Evolutionary conservation across 1,140 invertebrate genomes (phyloP), one percentile per base, ranked within the genome.

Genomic region (Drosophila funebris): DNA sequence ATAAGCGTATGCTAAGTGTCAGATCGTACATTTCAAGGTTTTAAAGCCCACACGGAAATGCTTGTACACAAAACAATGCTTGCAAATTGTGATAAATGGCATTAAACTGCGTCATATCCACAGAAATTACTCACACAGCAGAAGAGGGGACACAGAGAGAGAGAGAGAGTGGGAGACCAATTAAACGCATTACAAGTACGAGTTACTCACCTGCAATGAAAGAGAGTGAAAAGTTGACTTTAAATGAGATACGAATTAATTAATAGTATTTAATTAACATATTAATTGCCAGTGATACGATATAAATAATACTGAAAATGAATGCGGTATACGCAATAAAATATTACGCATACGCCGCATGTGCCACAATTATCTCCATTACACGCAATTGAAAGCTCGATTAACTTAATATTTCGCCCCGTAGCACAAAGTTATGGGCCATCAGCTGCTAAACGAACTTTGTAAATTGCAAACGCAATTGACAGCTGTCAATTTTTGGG

Each of bases 181-280:
- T 84, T 84, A 85, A 78, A 79, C 63, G 53, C 70, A 83, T 74
- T 75, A 67, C 46, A 43, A 61, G 48, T 50, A 11, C 5, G 11
- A 79, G 61, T 85, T 67, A 85, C 81, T 85, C 82, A 87, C 81
- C 81, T 85, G 81, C 22, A 87, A 85, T 48, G 67, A 78, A 50
- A 60, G 36, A 60, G 36, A 31, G 46, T 39, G 50, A 67, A 69
- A 66, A 50, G 57, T 29, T 14, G 52, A 44, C 31, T 63, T 78
- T 39, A 77, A 37, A 48, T 43, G 61, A 37, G 36, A 58, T 46
- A 37, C 75, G 70, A 68, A 78, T 74, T 79, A 72, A 73, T 74
- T 82, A 74, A 39, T 72, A 66, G 57, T 36, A 29, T 14, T 48
- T 37, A 37, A 67, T 67, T 67, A 67, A 58, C 33, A 37, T 41